Percentiles rank a stretch among this genome's conserved stretches.
Evolutionary conservation across 2,888 invertebrate species (phyloP).

Genomic region (Byasa hedistus): DNA sequence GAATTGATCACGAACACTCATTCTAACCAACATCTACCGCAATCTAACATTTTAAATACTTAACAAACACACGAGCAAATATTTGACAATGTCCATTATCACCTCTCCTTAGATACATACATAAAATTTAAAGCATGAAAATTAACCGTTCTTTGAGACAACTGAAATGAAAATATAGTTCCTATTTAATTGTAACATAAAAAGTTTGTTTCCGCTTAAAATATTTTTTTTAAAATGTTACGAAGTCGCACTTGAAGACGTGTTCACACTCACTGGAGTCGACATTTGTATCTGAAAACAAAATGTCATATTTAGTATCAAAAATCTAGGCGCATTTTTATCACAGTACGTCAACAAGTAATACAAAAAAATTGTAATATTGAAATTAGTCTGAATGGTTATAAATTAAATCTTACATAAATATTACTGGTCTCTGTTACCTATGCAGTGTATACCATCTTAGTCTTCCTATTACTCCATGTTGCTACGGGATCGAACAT

Average conservation of each 20-base stretch:
- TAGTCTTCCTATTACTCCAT: too few relatives aligned
- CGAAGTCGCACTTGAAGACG: conserved; percentile 67
- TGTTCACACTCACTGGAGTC: conserved; percentile 58
- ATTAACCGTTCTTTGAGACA: conserved; percentile 64
- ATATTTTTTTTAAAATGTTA: conserved; percentile 63
- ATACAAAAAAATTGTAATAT: neutral
- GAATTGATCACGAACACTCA: conserved; percentile 14
- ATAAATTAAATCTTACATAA: too few relatives aligned
- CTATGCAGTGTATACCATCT: neutral
- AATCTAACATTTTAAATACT: conserved; percentile 12
- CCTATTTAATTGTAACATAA: conserved; percentile 64
- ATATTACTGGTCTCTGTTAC: neutral
- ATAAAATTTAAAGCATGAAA: conserved; percentile 75
- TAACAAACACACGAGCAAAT: conserved; percentile 39
- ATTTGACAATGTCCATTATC: conserved; percentile 34
- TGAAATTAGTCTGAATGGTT: neutral
- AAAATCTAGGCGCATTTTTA: neutral
- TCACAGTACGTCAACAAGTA: neutral
- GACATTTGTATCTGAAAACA: conserved; percentile 57
- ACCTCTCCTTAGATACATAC: conserved; percentile 39
- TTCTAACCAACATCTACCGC: conserved; percentile 13
- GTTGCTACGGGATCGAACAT: too few relatives aligned
- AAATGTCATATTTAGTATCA: conserved; percentile 18
- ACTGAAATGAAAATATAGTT: conserved; percentile 70
- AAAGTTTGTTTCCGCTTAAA: conserved; percentile 60